Percentiles rank a stretch among this genome's conserved stretches.
Evolutionary conservation across 2,113 vertebrate species (phyloP).

Genomic region (Euleptes europaea): DNA sequence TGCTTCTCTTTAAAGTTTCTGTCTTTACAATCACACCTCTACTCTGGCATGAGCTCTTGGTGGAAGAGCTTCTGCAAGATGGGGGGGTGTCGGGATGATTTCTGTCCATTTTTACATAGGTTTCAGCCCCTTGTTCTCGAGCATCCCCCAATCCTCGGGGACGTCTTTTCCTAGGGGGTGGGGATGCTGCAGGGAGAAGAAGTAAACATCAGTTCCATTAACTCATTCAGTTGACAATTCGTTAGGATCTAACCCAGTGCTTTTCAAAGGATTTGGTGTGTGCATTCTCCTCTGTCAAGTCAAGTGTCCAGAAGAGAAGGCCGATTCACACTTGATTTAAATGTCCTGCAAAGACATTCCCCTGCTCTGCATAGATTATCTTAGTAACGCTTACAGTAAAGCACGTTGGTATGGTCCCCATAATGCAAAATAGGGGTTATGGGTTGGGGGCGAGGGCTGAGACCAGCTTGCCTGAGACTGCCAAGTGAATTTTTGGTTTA

Average conservation of each 20-base stretch:
- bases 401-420: background rate
- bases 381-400: background rate
- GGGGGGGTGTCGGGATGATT: too few relatives aligned
- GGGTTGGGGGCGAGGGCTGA: background rate
- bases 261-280: background rate
- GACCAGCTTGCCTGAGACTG: background rate
- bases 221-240: too few relatives aligned
- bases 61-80: too few relatives aligned
- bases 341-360: background rate
- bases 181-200: too few relatives aligned
- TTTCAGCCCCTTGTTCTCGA: too few relatives aligned
- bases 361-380: background rate
- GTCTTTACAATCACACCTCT: background rate
- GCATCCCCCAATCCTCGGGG: too few relatives aligned
- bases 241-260: background rate
- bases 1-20: too few relatives aligned
- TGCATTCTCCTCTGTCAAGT: background rate
- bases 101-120: too few relatives aligned
- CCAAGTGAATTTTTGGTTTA: background rate
- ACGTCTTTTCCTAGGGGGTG: too few relatives aligned
- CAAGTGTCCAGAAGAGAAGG: background rate
- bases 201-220: too few relatives aligned
- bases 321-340: too few relatives aligned
- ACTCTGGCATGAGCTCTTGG: too few relatives aligned
- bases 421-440: background rate